Percentiles rank a stretch among this genome's conserved stretches.
Conservation (phyloP, 2,797 vertebrate genomes). For the Myiotriccus ornatus region DNA sequence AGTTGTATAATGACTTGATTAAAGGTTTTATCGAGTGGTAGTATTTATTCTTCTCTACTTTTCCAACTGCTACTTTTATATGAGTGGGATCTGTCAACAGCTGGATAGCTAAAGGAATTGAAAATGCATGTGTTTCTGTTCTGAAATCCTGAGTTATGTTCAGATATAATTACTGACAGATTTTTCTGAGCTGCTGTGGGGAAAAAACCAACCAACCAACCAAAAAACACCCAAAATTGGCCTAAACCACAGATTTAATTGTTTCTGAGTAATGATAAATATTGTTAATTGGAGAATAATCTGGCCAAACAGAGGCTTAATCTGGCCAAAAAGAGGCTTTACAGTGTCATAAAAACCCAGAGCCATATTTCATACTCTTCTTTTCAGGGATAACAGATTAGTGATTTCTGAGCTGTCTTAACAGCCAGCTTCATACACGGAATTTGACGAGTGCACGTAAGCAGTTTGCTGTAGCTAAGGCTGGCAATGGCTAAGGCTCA, state of each 20-base stretch:
- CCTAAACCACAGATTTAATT: not conserved
- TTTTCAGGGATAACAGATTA: not conserved
- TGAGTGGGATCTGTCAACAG: not conserved
- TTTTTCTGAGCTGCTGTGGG: not conserved
- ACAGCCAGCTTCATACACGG: not conserved
- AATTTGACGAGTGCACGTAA: not conserved
- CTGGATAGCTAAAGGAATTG: not conserved
- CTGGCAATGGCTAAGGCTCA: not conserved
- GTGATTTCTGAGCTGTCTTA: not conserved
- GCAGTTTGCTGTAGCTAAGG: not conserved
- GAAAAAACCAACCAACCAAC: not conserved
- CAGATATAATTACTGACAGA: not conserved
- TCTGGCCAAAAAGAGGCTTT: not conserved
- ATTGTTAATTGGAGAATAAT: not conserved
- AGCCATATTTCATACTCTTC: not conserved
- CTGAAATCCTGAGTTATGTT: not conserved
- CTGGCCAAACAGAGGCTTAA: not conserved
- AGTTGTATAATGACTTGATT: not conserved
- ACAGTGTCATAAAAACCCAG: not conserved
- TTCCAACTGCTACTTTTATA: not conserved
- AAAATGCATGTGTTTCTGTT: conserved; percentile 3
- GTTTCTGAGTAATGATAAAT: not conserved
- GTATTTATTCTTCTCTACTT: not conserved
- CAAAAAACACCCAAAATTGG: not conserved
- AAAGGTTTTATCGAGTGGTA: not conserved